Conservation (phyloP, 2,113 vertebrate genomes). For the Muntiacus muntjak region DNA sequence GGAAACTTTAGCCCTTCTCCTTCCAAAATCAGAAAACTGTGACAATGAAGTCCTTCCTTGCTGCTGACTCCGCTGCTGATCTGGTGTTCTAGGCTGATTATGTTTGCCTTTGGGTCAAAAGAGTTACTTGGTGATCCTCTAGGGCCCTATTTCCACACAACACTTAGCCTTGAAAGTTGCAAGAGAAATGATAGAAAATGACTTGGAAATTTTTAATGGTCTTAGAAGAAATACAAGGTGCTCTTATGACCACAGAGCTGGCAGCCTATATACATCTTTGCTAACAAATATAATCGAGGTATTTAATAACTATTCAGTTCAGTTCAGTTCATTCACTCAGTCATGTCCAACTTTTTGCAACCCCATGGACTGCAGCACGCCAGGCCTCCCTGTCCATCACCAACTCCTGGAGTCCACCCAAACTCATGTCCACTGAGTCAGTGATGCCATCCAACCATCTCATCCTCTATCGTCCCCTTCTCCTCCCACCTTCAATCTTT, state of each 20-base stretch:
- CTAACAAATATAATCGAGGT: background rate
- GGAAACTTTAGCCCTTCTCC: background rate
- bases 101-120: background rate
- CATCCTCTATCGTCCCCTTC: background rate
- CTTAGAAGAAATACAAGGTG: constrained; percentile 40
- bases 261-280: background rate
- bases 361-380: background rate
- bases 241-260: background rate
- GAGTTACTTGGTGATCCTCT: background rate
- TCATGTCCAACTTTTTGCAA: background rate
- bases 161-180: background rate
- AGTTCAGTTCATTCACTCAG: background rate
- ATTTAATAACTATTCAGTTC: background rate
- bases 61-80: background rate
- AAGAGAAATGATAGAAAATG: constrained; percentile 18
- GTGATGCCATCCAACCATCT: background rate
- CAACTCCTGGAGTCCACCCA: background rate
- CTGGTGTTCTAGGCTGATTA: background rate
- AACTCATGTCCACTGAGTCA: background rate
- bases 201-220: constrained; percentile 32
- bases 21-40: background rate
- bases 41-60: background rate
- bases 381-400: background rate
- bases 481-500: background rate
- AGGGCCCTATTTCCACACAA: background rate